Base-by-base conservation (phyloP, 1,140 invertebrate genomes). In the Rhyacophila brunnea region DNA sequence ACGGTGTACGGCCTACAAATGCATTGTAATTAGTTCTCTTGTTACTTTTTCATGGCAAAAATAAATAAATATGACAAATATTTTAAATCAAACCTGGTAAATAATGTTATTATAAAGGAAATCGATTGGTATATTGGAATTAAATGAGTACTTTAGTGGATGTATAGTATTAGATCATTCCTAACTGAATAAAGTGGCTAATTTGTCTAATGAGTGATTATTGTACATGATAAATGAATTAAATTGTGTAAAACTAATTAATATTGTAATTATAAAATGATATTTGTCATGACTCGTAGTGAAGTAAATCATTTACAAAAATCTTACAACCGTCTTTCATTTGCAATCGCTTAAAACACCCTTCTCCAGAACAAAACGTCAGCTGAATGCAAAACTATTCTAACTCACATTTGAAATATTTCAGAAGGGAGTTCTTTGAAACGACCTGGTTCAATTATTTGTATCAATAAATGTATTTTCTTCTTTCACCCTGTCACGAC, bases 41-140 rank as follows among this genome's bases (percentile, higher is more conserved):
- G 9, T 28, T 28, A 28, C 23, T 28, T 28, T 28, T 28, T 28
- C 23, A 28, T 28, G 3, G 9, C 23, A 28, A 28, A 28, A 28
- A 28, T 28, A 28, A 28, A 28, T 28, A 28, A 28, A 40, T 40
- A 40, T 40, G 38, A 40, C 11, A 40, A 40, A 43, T 35, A 49
- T 42, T 57, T 48, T 20, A 28, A 48, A 55, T 36, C 13, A 35
- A 57, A 68, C 68, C 70, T 66, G 68, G 68, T 65, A 66, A 55
- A 17, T 34, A 54, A 57, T 53, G 53, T 60, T 47, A 40, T 46
- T 47, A 53, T 60, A 60, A 60, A 46, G 58, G 35, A 38, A 53
- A 60, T 20, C 32, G n/a, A 50, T 60, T 60, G 58, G 49, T 60
- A 53, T 53, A 53, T 60, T 53, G 51, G 46, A 60, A 40, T 44